Conservation (phyloP, 2,113 vertebrate genomes). For the Pollimyrus isidori region DNA sequence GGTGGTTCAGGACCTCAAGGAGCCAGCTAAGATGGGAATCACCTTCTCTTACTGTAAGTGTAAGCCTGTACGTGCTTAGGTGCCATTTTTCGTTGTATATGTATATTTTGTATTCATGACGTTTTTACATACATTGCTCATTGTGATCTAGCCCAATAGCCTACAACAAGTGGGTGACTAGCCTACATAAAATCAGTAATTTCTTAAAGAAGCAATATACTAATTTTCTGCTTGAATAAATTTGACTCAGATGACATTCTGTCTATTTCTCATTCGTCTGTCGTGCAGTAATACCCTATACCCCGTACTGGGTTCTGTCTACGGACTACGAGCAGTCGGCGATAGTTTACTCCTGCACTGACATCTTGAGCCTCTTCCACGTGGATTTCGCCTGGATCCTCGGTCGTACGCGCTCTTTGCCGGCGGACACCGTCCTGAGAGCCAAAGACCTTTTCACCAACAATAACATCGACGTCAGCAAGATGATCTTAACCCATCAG, state of each 20-base stretch:
- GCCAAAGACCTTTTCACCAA: conserved; percentile 66
- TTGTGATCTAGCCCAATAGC: background rate
- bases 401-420: conserved; percentile 66
- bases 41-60: conserved; percentile 76
- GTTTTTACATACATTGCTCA: background rate
- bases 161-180: background rate
- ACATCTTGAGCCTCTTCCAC: conserved; percentile 76
- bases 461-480: conserved; percentile 66
- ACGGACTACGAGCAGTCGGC: conserved; percentile 79
- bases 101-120: background rate
- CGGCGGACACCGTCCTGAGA: conserved; percentile 58
- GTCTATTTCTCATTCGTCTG: background rate
- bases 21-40: conserved; percentile 77
- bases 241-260: background rate
- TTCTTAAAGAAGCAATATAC: background rate
- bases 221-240: background rate
- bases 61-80: background rate
- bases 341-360: conserved; percentile 81
- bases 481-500: conserved; percentile 72
- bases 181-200: background rate
- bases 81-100: background rate
- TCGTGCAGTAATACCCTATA: conserved; percentile 68
- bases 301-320: conserved; percentile 82
- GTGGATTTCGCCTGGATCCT: conserved; percentile 79
- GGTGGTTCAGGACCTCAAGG: conserved; percentile 60